Evolutionary conservation across 2,797 vertebrate genomes (phyloP).

Genomic region (Enteromius afrohamiltoni): DNA sequence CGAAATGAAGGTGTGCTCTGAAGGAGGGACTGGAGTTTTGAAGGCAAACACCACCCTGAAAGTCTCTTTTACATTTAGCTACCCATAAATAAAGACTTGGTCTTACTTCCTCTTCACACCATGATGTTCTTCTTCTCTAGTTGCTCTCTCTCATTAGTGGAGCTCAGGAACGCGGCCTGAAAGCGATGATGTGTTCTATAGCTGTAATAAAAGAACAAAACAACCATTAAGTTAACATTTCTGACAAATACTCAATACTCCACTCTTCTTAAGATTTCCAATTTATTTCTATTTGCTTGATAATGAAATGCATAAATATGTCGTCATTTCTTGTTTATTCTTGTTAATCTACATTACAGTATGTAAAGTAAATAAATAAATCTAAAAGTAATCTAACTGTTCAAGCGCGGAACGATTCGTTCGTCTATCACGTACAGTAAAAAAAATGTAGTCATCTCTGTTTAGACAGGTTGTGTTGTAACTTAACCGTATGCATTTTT

Average conservation of each 20-base stretch:
- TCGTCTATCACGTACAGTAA: too few species aligned
- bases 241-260: background rate
- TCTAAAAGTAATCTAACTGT: background rate
- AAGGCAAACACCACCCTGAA: background rate
- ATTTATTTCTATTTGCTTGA: background rate
- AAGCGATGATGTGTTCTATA: conserved; percentile 80
- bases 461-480: too few species aligned
- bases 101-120: conserved; percentile 61
- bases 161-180: conserved; percentile 75
- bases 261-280: background rate
- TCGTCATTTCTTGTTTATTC: background rate
- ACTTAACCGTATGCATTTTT: too few species aligned
- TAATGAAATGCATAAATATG: background rate
- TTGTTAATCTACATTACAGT: background rate
- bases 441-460: too few species aligned
- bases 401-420: too few species aligned
- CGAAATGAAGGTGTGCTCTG: too few species aligned
- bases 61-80: background rate
- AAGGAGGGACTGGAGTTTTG: background rate
- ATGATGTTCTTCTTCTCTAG: conserved; percentile 73
- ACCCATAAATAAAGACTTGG: background rate
- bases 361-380: too few species aligned
- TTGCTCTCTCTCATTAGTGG: conserved; percentile 72
- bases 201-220: conserved; percentile 62
- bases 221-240: background rate